Conservation (phyloP, 1,140 invertebrate species). For the Papilio polyxenes region DNA sequence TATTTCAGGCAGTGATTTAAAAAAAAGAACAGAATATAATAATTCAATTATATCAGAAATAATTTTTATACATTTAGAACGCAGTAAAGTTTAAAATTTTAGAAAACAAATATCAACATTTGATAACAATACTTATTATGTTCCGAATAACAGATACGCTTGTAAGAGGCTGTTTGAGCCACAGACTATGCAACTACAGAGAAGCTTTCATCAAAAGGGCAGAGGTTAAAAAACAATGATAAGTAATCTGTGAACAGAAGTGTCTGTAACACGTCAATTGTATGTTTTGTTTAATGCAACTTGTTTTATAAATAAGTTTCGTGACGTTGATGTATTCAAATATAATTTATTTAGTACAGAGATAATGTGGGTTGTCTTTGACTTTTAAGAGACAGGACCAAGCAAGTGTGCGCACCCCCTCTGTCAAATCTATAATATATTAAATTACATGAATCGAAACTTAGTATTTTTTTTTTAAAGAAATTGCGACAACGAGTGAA, state of each 20-base stretch:
- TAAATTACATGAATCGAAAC: no score
- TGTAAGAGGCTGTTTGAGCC: constrained; percentile 1
- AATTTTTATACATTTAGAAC: no score
- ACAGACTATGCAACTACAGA: not conserved
- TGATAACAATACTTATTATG: not conserved
- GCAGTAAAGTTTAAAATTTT: no score
- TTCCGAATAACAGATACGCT: not conserved
- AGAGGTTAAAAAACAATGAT: constrained; percentile 36
- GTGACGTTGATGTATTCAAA: not conserved
- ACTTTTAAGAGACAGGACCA: no score
- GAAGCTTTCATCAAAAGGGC: constrained; percentile 26
- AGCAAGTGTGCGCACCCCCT: no score
- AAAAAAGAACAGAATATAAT: no score
- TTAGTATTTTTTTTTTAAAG: not conserved
- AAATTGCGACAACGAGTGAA: no score
- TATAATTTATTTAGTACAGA: constrained; percentile 3
- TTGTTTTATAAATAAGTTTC: constrained; percentile 12
- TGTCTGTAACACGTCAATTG: not conserved
- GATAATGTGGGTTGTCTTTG: not conserved
- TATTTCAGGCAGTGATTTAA: no score
- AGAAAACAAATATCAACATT: no score
- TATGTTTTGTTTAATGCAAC: not conserved
- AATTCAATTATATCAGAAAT: no score
- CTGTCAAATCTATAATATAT: no score
- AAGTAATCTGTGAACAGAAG: constrained; percentile 13